Evolutionary conservation across 23 tunicate species (phyloP).

Genomic region (Ciona savignyi): DNA sequence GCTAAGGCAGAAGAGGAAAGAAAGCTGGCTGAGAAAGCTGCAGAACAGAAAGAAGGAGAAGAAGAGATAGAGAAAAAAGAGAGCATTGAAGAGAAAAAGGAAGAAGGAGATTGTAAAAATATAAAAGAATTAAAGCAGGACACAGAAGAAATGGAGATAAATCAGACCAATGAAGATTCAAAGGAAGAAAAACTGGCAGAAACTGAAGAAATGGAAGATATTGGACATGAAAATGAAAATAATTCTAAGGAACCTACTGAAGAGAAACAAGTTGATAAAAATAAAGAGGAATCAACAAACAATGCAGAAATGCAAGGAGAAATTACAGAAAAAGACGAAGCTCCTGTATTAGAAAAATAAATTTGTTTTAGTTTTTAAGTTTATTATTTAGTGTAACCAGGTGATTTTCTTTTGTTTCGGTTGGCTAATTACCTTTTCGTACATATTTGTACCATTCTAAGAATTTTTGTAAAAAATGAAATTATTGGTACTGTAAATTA

Average conservation of each 20-base stretch:
- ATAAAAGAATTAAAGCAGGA: not conserved
- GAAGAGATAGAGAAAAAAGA: slow-evolving; percentile 20
- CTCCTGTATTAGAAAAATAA: too few species aligned
- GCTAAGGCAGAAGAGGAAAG: slow-evolving; percentile 10
- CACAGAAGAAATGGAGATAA: not conserved
- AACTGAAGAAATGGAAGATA: not conserved
- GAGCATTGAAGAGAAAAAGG: not conserved
- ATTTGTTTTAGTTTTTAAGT: too few species aligned
- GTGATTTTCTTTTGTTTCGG: too few species aligned
- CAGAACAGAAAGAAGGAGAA: slow-evolving; percentile 8
- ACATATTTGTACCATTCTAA: too few species aligned
- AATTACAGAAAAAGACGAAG: not conserved
- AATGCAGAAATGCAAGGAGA: not conserved
- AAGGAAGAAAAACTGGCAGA: not conserved
- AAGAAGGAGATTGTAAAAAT: not conserved
- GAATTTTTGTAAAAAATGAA: too few species aligned
- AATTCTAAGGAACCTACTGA: not conserved
- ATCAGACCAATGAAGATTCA: not conserved
- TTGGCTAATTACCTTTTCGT: too few species aligned
- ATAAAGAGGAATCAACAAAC: not conserved
- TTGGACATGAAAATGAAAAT: too few species aligned
- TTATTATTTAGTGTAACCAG: too few species aligned
- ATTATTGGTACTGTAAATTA: too few species aligned
- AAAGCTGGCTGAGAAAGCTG: not conserved
- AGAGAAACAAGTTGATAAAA: not conserved